Base-by-base conservation (phyloP, 2,113 vertebrate species). In the Caracal caracal region DNA sequence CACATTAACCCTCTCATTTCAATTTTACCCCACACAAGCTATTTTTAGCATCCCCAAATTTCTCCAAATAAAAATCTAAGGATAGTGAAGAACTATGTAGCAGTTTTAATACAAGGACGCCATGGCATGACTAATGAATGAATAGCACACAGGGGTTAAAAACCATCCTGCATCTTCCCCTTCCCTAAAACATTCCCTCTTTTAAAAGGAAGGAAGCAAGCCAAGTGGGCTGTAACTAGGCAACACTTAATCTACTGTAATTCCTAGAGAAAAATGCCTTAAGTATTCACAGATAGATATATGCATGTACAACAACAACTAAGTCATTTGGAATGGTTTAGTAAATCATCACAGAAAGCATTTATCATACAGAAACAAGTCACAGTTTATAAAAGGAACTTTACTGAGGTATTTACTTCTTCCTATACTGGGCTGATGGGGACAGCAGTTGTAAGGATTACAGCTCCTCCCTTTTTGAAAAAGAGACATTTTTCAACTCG, bases 151-250 rank as follows among this genome's bases (percentile, higher is more conserved):
- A 73, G 35, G 76, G 96, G 91, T 92, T 78, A 97, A 96, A 95
- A 97, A 98, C 93, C 59, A 89, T 96, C 78, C 96, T 97, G 97
- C 96, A 97, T 93, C 96, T 93, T 95, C 95, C 80, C 88, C 94
- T 6, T 92, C 78, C 86, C 94, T 51, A 13, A 82, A 97, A n/a
- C 40, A 15, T 47, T 56, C 3, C 3, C 15, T 28, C 83, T 53
- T 97, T 97, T 63, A 81, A 65, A 93, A 90, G 73, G 71, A 73
- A 96, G 37, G 59, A 97, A 73, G 80, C 56, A 84, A 93, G 78
- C 66, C 90, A 97, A 93, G 56, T 78, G 59, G 95, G 51, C 61
- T 90, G 56, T 49, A 90, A 83, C 83, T 94, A 43, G 22, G 90
- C 26, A 86, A 97, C 86, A 97, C 70, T 78, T 80, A 95, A 92